These are phyloP conservation scores for Oostethus manadensis DNA, from an alignment of 2,113 vertebrate genomes.

Conservation along the genomic window DNA sequence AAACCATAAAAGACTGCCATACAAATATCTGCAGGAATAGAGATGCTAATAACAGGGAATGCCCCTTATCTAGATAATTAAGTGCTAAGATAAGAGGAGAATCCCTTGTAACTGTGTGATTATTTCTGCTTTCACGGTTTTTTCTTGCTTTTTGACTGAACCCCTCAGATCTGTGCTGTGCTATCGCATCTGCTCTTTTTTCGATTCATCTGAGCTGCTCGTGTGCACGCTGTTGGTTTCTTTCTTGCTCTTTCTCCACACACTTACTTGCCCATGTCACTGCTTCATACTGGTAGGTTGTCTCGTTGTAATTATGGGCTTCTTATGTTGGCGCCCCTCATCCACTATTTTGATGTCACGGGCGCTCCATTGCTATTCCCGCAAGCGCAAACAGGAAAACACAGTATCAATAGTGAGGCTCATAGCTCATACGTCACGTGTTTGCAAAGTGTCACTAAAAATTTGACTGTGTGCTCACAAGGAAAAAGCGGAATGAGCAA, in stretches of 20 bases:
- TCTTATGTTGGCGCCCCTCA: conserved; percentile 48
- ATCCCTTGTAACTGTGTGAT: conserved; percentile 31
- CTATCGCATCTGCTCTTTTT: conserved; percentile 37
- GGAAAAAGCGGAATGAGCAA: background rate
- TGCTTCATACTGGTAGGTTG: conserved; percentile 30
- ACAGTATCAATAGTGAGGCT: conserved; percentile 9
- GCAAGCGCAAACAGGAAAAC: conserved; percentile 11
- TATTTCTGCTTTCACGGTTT: conserved; percentile 26
- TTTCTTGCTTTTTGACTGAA: conserved; percentile 34
- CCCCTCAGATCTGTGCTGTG: conserved; percentile 43
- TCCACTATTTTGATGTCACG: conserved; percentile 48
- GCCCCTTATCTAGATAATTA: conserved; percentile 12
- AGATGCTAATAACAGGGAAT: conserved; percentile 10
- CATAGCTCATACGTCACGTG: background rate
- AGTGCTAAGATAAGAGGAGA: conserved; percentile 23
- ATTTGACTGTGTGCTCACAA: background rate
- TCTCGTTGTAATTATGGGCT: conserved; percentile 54
- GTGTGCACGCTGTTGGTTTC: conserved; percentile 13
- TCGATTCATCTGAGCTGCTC: conserved; percentile 8
- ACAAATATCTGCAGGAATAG: background rate
- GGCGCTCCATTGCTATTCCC: conserved; percentile 26
- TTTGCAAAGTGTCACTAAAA: background rate
- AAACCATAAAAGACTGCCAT: background rate
- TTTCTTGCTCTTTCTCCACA: conserved; percentile 10
- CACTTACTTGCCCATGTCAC: conserved; percentile 20